A percentile compares a stretch with the other conserved stretches of the same genome.
These are phyloP conservation scores for Callimorpha dominula DNA, from an alignment of 2,888 invertebrate genomes.

Conservation along the genomic window DNA sequence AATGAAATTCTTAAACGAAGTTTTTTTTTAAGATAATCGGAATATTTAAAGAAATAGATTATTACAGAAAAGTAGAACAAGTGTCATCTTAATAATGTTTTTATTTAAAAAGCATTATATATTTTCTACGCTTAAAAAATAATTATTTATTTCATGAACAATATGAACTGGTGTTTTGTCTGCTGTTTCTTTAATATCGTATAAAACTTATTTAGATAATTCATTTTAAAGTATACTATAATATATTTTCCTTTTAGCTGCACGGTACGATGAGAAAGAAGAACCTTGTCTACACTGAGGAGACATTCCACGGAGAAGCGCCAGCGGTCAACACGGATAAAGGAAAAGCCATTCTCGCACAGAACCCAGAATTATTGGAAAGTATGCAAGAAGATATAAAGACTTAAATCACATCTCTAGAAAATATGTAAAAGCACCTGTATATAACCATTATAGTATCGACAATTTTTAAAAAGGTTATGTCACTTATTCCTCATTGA, in stretches of 20 bases:
- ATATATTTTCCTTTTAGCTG: slow-evolving; percentile 74
- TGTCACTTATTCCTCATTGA: neutral
- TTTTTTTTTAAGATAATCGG: too few relatives aligned
- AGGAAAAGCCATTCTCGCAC: slow-evolving; percentile 70
- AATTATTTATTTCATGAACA: too few relatives aligned
- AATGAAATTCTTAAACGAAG: too few relatives aligned
- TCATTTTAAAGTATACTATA: neutral
- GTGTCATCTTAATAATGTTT: too few relatives aligned
- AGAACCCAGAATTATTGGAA: slow-evolving; percentile 64
- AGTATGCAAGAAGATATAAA: slow-evolving; percentile 36
- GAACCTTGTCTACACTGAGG: slow-evolving; percentile 89
- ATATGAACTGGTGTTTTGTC: too few relatives aligned
- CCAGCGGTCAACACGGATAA: slow-evolving; percentile 81
- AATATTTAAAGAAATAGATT: too few relatives aligned
- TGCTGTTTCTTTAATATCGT: too few relatives aligned
- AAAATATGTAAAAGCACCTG: neutral
- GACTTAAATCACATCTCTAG: slow-evolving; percentile 27
- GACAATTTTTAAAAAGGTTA: neutral
- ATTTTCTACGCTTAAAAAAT: too few relatives aligned
- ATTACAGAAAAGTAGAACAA: too few relatives aligned
- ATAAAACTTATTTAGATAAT: too few relatives aligned
- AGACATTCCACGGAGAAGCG: slow-evolving; percentile 88
- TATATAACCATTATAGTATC: neutral
- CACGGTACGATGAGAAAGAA: slow-evolving; percentile 89
- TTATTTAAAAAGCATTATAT: too few relatives aligned